Evolutionary conservation across 2,888 invertebrate genomes (phyloP), one percentile per base, ranked within the genome.

Genomic region (Drosophila imparisetae): DNA sequence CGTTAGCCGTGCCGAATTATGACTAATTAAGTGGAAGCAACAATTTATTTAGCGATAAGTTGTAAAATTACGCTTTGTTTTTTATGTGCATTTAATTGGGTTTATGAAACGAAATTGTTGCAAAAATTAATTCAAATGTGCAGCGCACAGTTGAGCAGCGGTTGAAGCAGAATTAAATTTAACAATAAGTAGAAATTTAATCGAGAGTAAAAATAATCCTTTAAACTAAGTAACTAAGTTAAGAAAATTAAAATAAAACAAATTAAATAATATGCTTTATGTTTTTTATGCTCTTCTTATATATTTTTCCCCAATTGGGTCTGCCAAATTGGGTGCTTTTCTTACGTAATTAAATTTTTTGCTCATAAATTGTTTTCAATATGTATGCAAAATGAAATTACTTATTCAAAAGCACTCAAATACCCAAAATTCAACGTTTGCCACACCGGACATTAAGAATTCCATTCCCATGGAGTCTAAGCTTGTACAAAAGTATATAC

Each of bases 1-100:
- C 15, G 40, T 40, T 13, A 55, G 60, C 45, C 58, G 34, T 54
- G n/a, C 29, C 50, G 45, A 77, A 64, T 74, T 69, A 50, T 63
- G 50, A 66, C 40, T 48, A 59, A 69, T 73, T 76, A 59, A 38
- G 62, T 57, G 50, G 61, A 52, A 52, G 27, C 67, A 42, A 53
- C 15, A 45, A 63, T 54, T 74, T 67, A 63, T 64, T 60, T 61
- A 53, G 77, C 64, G 68, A 50, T 77, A 68, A 77, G 15, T 65
- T 53, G 54, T 53, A 59, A 54, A 58, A 18, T 52, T 55, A 27
- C 24, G 18, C 8, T 32, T 34, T 29, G 13, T 53, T 53, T 45
- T 15, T 67, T 10, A 21, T 42, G 4, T 1, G 18, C 21, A n/a
- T 10, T 42, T 55, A 59, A 53, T 50, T 40, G 32, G 45, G 32